These are phyloP conservation scores for Crepidodera aurea DNA, from an alignment of 2,888 invertebrate species.

Conservation along the genomic window DNA sequence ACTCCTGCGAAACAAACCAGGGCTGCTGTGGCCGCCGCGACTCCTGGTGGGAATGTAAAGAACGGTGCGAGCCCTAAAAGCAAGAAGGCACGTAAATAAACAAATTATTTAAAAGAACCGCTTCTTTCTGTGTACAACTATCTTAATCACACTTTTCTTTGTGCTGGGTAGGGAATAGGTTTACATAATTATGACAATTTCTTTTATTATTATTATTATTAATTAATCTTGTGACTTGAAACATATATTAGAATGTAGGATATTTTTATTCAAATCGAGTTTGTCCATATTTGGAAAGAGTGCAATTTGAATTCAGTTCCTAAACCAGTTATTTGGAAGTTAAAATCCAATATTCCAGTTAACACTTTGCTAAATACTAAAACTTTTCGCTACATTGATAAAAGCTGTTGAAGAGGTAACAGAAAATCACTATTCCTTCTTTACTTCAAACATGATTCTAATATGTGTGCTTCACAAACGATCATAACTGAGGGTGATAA, in stretches of 20 bases:
- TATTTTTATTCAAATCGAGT: not conserved
- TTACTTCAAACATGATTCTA: too few relatives aligned
- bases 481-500: too few relatives aligned
- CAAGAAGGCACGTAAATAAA: constrained; percentile 45
- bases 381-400: too few relatives aligned
- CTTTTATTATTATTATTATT: too few relatives aligned
- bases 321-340: too few relatives aligned
- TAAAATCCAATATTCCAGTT: too few relatives aligned
- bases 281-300: not conserved
- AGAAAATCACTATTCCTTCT: too few relatives aligned
- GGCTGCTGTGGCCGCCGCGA: constrained; percentile 32
- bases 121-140: not conserved
- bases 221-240: not conserved
- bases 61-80: constrained; percentile 56
- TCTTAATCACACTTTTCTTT: constrained; percentile 1
- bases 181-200: not conserved
- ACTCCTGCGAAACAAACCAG: constrained; percentile 25
- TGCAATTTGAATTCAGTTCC: too few relatives aligned
- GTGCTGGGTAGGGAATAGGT: constrained; percentile 1
- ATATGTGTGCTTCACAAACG: too few relatives aligned
- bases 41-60: constrained; percentile 48
- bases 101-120: not conserved
- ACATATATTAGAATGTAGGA: not conserved
- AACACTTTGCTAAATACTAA: too few relatives aligned
- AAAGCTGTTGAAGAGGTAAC: too few relatives aligned